Evolutionary conservation across 2,113 vertebrate species (phyloP).

Genomic region (Etheostoma cragini): DNA sequence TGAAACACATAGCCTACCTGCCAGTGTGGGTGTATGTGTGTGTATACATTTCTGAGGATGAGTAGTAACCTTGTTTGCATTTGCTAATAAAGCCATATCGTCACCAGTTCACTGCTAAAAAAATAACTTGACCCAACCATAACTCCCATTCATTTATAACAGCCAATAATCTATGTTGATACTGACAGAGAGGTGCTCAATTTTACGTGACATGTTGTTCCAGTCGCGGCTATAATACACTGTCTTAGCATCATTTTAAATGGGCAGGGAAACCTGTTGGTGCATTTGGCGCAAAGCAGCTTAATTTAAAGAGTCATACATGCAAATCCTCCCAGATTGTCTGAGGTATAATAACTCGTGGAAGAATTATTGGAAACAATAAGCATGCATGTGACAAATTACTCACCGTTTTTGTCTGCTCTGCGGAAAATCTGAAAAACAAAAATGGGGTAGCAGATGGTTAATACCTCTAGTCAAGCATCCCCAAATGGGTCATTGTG

Average conservation of each 20-base stretch:
- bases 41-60: not conserved
- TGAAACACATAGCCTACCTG: not conserved
- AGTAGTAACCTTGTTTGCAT: not conserved
- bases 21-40: too few species aligned
- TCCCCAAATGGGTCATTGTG: conserved; percentile 17
- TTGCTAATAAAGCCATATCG: conserved; percentile 11
- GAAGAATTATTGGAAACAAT: conserved; percentile 8
- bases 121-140: not conserved
- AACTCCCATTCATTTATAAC: conserved; percentile 36
- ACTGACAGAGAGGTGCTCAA: conserved; percentile 27
- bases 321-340: conserved; percentile 35
- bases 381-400: conserved; percentile 36
- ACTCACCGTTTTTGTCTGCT: conserved; percentile 87
- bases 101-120: conserved; percentile 1
- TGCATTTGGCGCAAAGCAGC: conserved; percentile 36
- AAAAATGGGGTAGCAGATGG: conserved; percentile 15
- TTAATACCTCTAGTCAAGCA: conserved; percentile 25
- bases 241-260: conserved; percentile 62
- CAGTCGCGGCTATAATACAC: conserved; percentile 38
- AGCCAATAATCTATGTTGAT: conserved; percentile 21
- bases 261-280: conserved; percentile 35
- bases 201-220: conserved; percentile 37
- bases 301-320: conserved; percentile 32
- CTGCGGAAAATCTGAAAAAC: conserved; percentile 83
- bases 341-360: conserved; percentile 15